Base-by-base conservation (phyloP, 2,888 invertebrate genomes). In the Charanyca ferruginea region DNA sequence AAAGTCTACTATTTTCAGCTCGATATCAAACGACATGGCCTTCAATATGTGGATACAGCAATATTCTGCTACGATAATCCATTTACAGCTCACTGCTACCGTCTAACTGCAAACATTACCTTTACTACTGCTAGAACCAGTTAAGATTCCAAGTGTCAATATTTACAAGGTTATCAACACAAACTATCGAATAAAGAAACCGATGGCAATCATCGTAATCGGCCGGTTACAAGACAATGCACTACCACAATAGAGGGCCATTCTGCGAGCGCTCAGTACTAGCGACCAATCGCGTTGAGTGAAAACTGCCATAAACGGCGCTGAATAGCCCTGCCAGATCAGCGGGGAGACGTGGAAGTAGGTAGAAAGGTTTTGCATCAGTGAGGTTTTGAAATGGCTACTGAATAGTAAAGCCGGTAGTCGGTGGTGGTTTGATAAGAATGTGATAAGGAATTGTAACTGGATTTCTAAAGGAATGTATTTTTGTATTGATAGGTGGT, bases 261-360 rank as follows among this genome's bases (percentile, higher is more conserved):
- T 90, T 90, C 87, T 81, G 86, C 83, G 78, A 79, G 77, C 81
- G 83, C 83, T 82, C 85, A 84, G 81, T 80, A 78, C 80, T 80
- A 85, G 85, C 87, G 88, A 89, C 92, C 94, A 94, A 94, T 95
- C 93, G 91, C 80, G 88, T 87, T 94, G 94, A 95, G 94, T 95
- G 94, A 95, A 94, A 93, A 92, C 91, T 92, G 93, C 93, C 93
- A 94, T 94, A 94, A 93, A 93, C 89, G 90, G 82, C 75, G 80
- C 77, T 75, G 86, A 90, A 88, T 87, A 82, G 85, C 78, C 83
- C 83, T 79, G 80, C 85, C 84, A 86, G 80, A 82, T 78, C 79
- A 77, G 55, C 23, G 32, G 20, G 42, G 62, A 81, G 77, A 81
- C 80, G 83, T 73, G 77, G 73, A 79, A 77, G 71, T 83, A 86